Base-by-base conservation (phyloP, 2,797 vertebrate genomes). In the Anguilla obscura region DNA sequence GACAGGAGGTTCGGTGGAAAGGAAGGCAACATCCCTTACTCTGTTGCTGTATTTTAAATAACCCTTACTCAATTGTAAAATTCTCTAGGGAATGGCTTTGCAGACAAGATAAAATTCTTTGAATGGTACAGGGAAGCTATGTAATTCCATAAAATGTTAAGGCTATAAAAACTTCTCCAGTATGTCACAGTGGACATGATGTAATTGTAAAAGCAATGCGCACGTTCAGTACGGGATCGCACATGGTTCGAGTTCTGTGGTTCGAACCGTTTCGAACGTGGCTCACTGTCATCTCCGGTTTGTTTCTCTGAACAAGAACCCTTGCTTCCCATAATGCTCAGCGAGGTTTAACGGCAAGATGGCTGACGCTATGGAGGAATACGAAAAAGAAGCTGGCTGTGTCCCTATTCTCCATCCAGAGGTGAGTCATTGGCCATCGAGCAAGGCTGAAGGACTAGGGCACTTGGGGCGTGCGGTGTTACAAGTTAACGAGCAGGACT, bases 311-410 rank as follows among this genome's bases (percentile, higher is more conserved):
- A 82, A 14, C 27, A 12, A 5, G 91, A 89, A 79, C 94, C 94
- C 94, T 92, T 90, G 88, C 91, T 96, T 96, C 98, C 98, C 98
- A 96, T 94, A 97, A 98, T 99, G 98, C 98, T 96, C 92, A 93
- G 97, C 95, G 97, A 92, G 93, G 92, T 93, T 94, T 95, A 95
- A 95, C 95, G 96, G 96, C 96, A 99, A 99, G 97, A 99, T 99
- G 98, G 98, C 97, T 92, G 98, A 97, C 95, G 96, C 96, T 95
- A 97, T 98, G 95, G 97, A 98, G 91, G 98, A 98, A 95, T 98
- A 98, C 94, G 98, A 98, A 94, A 96, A 97, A 95, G 98, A 99
- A 92, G 97, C 97, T 95, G 97, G 98, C 85, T 99, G 98, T 91
- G 98, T 98, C 94, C 98, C 97, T 91, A 96, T 99, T 93, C 97